phyloP scores from a whole-genome alignment of 1,140 invertebrate species.

The Bathynomus jamesi region DNA sequence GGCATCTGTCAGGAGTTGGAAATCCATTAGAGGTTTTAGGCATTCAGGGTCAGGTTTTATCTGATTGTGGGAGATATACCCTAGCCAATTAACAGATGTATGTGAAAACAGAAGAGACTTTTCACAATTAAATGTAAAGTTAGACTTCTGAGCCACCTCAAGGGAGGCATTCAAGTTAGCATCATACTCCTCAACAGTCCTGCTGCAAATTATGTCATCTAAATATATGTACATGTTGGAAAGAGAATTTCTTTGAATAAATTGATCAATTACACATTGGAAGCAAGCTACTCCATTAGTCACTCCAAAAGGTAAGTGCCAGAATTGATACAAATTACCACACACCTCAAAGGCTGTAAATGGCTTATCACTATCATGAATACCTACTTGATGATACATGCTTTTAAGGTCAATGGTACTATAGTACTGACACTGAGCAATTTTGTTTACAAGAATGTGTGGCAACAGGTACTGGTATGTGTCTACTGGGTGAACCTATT shows the following conservation, averaged over 20 bases:
- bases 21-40: conserved; percentile 12
- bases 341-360: conserved; percentile 40
- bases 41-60: conserved; percentile 19
- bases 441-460: conserved; percentile 9
- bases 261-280: conserved; percentile 14
- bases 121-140: conserved; percentile 20
- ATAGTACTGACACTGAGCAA: conserved; percentile 36
- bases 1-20: conserved; percentile 8
- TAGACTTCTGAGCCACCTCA: conserved; percentile 3
- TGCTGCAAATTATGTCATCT: conserved; percentile 26
- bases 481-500: conserved; percentile 16
- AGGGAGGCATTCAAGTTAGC: conserved; percentile 14
- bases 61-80: background rate
- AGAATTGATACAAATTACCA: conserved; percentile 36
- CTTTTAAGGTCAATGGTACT: conserved; percentile 41
- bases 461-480: conserved; percentile 15
- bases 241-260: conserved; percentile 21
- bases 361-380: conserved; percentile 37
- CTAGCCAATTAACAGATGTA: conserved; percentile 4
- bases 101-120: conserved; percentile 9
- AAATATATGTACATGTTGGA: conserved; percentile 22
- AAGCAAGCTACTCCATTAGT: conserved; percentile 27
- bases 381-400: conserved; percentile 42
- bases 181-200: conserved; percentile 15
- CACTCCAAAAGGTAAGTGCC: conserved; percentile 41